Percentiles rank a stretch among this genome's conserved stretches.
These are phyloP conservation scores for Hipposideros armiger DNA, from an alignment of 2,113 vertebrate species.

Conservation along the genomic window DNA sequence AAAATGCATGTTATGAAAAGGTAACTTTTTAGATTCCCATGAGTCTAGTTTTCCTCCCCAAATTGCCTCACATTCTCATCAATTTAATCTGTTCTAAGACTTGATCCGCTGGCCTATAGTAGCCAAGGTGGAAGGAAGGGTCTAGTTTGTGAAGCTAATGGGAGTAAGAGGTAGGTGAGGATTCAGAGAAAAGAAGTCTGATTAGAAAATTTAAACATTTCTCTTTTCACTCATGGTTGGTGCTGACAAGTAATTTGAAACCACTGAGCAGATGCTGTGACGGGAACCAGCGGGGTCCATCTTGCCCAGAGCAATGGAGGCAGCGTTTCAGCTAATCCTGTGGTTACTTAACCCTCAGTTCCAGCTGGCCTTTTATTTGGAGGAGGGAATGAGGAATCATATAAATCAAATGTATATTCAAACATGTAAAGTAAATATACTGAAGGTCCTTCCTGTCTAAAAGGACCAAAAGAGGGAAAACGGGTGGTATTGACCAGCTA, in stretches of 20 bases:
- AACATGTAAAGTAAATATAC: neutral
- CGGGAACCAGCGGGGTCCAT: neutral
- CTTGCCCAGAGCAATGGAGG: neutral
- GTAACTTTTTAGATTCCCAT: neutral
- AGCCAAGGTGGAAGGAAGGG: neutral
- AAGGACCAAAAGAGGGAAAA: neutral
- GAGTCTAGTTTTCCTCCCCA: neutral
- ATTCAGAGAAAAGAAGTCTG: neutral
- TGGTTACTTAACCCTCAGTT: neutral
- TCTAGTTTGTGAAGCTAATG: neutral
- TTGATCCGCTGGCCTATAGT: neutral
- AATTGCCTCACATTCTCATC: neutral
- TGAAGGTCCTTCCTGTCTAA: neutral
- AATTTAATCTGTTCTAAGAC: neutral
- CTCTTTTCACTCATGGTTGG: neutral
- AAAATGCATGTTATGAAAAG: neutral
- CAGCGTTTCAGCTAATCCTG: neutral
- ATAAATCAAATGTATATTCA: neutral
- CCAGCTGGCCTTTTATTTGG: neutral
- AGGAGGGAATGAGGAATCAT: neutral
- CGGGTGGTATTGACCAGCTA: neutral
- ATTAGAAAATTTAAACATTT: neutral
- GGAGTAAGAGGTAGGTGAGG: neutral
- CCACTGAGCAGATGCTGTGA: neutral
- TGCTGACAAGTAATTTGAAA: conserved; percentile 19